A percentile compares a stretch with the other conserved stretches of the same genome.
Conservation (phyloP, 2,797 vertebrate genomes). For the Cercopithecus diana region DNA sequence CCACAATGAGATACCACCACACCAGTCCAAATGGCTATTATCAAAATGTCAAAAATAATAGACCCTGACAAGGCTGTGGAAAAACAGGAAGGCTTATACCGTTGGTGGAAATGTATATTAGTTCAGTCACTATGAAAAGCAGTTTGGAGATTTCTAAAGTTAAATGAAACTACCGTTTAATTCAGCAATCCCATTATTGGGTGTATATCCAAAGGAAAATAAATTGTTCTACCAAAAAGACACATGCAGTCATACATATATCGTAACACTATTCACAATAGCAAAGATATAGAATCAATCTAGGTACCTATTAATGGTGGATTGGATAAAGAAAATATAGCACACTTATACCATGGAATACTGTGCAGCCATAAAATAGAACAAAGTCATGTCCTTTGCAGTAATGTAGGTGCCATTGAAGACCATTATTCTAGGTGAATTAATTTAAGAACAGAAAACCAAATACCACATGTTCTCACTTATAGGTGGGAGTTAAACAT, state of each 20-base stretch:
- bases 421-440: not conserved
- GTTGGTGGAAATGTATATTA: not conserved
- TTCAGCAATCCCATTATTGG: not conserved
- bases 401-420: not conserved
- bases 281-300: not conserved
- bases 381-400: too few species aligned
- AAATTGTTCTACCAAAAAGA: not conserved
- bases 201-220: not conserved
- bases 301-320: not conserved
- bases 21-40: not conserved
- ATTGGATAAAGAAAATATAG: not conserved
- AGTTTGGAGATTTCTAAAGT: not conserved
- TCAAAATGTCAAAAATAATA: not conserved
- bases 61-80: not conserved
- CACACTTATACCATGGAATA: not conserved
- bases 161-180: not conserved
- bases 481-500: not conserved
- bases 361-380: not conserved
- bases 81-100: not conserved
- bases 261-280: not conserved
- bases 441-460: not conserved
- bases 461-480: not conserved
- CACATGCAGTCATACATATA: not conserved
- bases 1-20: not conserved
- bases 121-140: not conserved